These are phyloP conservation scores for Serripes groenlandicus DNA, from an alignment of 2,888 invertebrate genomes.

Conservation along the genomic window DNA sequence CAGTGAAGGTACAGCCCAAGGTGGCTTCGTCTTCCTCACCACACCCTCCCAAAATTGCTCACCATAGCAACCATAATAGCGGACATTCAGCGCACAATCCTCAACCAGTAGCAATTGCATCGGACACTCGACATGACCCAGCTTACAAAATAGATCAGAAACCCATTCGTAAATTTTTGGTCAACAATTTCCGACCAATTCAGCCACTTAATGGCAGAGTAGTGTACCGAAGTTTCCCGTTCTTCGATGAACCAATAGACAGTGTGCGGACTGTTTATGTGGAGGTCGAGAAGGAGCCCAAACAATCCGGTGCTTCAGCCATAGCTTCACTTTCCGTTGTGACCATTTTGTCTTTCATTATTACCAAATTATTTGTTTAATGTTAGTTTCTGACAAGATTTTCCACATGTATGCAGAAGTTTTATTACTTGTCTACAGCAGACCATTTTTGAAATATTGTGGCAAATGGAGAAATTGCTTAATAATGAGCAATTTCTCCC, in stretches of 20 bases:
- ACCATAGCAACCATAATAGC: not conserved
- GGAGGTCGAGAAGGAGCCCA: constrained; percentile 30
- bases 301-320: not conserved
- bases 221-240: constrained; percentile 79
- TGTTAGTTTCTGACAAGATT: no score
- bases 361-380: not conserved
- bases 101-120: no score
- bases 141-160: no score
- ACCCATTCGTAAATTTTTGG: constrained; percentile 70
- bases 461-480: no score
- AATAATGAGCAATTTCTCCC: no score
- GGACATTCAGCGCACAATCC: not conserved
- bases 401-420: no score
- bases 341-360: not conserved
- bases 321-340: not conserved
- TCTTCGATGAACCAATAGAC: constrained; percentile 46
- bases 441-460: no score
- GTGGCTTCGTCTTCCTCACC: not conserved
- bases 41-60: not conserved
- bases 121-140: no score
- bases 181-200: constrained; percentile 82
- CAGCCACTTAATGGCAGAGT: constrained; percentile 80
- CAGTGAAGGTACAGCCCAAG: no score
- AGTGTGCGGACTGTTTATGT: constrained; percentile 48
- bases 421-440: no score